These are phyloP conservation scores for Margaritifera margaritifera DNA, from an alignment of 2,888 invertebrate genomes.

Conservation along the genomic window DNA sequence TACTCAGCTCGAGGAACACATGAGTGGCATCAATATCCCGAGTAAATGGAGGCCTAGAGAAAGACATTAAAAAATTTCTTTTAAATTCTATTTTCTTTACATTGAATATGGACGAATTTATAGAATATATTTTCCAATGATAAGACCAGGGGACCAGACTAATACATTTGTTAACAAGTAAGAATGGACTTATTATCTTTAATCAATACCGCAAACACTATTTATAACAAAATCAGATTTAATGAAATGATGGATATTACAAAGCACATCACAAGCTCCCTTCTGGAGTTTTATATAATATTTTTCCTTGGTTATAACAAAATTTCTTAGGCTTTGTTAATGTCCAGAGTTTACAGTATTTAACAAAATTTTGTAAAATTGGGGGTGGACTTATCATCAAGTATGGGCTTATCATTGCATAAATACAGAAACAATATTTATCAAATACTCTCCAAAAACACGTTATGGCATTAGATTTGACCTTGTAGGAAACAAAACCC, in stretches of 20 bases:
- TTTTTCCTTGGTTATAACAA: too few species aligned
- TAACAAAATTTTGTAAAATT: too few species aligned
- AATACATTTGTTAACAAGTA: not conserved
- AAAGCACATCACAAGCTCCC: too few species aligned
- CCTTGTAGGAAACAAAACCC: too few species aligned
- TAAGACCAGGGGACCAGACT: not conserved
- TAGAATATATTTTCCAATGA: not conserved
- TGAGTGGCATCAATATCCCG: slow-evolving; percentile 79
- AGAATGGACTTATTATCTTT: not conserved
- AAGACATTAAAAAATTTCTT: not conserved
- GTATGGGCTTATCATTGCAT: too few species aligned
- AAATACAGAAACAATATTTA: too few species aligned
- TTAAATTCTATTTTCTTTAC: not conserved
- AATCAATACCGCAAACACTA: not conserved
- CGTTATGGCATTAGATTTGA: too few species aligned
- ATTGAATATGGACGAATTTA: not conserved
- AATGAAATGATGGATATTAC: not conserved
- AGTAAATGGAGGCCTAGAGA: slow-evolving; percentile 75
- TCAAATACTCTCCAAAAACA: too few species aligned
- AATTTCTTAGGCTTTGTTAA: too few species aligned
- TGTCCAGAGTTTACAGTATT: too few species aligned
- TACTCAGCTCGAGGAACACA: slow-evolving; percentile 80
- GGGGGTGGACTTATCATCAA: too few species aligned
- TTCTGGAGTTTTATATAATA: too few species aligned
- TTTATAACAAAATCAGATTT: not conserved